Evolutionary conservation across 2,113 vertebrate genomes (phyloP).

Genomic region (Perca schrenkii): DNA sequence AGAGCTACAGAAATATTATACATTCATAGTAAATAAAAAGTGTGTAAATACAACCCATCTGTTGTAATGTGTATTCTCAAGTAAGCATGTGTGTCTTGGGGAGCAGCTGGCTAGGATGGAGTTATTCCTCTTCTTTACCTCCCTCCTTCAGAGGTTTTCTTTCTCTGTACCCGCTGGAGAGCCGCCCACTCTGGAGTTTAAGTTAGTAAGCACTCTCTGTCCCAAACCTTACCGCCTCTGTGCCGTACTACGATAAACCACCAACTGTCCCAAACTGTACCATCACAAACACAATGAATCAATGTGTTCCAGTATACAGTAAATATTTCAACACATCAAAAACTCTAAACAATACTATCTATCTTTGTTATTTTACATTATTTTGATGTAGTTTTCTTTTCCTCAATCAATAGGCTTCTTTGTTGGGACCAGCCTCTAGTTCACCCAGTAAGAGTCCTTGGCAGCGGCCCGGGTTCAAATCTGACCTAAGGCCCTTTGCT

Average conservation of each 20-base stretch:
- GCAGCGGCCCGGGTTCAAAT: too few species aligned
- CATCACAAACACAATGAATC: background rate
- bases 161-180: constrained; percentile 64
- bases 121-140: constrained; percentile 89
- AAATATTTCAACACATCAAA: too few species aligned
- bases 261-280: background rate
- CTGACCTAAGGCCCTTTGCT: too few species aligned
- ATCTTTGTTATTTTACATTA: too few species aligned
- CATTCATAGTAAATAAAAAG: background rate
- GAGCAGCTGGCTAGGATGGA: constrained; percentile 87
- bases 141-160: constrained; percentile 80
- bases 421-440: too few species aligned
- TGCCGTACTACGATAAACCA: constrained; percentile 51
- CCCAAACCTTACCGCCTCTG: constrained; percentile 74
- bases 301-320: too few species aligned
- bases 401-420: too few species aligned
- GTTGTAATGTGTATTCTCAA: constrained; percentile 60
- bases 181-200: constrained; percentile 71
- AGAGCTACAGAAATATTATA: background rate
- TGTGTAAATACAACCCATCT: background rate
- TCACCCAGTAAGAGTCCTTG: too few species aligned
- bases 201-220: constrained; percentile 39
- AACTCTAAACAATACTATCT: too few species aligned
- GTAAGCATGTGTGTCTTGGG: constrained; percentile 85
- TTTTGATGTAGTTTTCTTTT: too few species aligned